A percentile compares a stretch with the other conserved stretches of the same genome.
phyloP scores from a whole-genome alignment of 2,797 vertebrate species.

The Poeciliopsis infans region DNA sequence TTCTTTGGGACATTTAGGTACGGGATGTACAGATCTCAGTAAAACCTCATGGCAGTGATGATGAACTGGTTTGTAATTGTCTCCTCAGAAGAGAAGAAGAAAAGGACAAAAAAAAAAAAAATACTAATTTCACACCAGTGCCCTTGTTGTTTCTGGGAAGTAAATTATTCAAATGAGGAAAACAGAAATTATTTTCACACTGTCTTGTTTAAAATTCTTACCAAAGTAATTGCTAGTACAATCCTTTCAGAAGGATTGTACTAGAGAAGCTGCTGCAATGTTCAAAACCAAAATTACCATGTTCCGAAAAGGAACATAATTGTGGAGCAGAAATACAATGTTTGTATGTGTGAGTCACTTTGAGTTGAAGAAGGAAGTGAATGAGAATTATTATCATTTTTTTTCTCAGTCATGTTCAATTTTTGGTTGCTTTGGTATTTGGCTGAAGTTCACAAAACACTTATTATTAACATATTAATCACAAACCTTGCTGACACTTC shows the following conservation, averaged over 20 bases:
- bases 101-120: background rate
- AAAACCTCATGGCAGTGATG: background rate
- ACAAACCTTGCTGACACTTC: background rate
- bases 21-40: background rate
- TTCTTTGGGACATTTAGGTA: background rate
- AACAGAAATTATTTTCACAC: background rate
- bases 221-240: background rate
- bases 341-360: background rate
- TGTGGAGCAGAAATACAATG: background rate
- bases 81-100: background rate
- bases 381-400: background rate
- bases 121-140: background rate
- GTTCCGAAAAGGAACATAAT: background rate
- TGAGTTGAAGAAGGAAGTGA: background rate
- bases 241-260: background rate
- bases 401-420: background rate
- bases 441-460: background rate
- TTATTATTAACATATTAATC: background rate
- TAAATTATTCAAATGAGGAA: background rate
- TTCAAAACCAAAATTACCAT: background rate
- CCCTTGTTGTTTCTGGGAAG: background rate
- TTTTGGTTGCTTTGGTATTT: background rate
- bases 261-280: background rate
- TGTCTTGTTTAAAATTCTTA: background rate
- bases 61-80: background rate